These are phyloP conservation scores for Zele albiditarsus DNA, from an alignment of 2,888 invertebrate species.

Conservation along the genomic window DNA sequence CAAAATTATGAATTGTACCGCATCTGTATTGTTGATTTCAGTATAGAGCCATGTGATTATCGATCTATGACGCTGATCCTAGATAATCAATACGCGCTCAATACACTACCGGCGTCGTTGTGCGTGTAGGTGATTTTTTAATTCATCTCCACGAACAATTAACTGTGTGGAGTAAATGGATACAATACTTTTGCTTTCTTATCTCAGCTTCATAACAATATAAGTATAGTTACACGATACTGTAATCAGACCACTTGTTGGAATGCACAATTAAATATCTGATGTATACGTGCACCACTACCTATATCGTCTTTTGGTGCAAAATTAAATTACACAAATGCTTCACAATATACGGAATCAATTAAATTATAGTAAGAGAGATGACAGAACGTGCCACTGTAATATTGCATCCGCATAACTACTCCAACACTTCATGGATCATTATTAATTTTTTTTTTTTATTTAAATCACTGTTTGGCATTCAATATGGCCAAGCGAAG, in stretches of 20 bases:
- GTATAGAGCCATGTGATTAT: neutral
- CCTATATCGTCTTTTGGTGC: neutral
- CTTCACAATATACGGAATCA: neutral
- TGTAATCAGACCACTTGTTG: neutral
- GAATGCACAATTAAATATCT: neutral
- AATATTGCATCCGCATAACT: neutral
- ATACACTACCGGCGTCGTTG: too few species aligned
- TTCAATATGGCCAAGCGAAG: neutral
- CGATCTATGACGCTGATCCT: neutral
- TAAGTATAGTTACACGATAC: neutral
- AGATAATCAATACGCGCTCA: neutral
- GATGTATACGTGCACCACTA: neutral
- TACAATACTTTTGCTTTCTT: neutral
- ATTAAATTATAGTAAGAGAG: neutral
- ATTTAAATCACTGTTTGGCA: neutral
- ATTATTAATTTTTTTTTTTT: neutral
- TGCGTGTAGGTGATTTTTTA: too few species aligned
- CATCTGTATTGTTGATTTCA: too few species aligned
- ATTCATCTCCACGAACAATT: too few species aligned
- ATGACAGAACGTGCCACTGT: neutral
- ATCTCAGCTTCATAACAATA: neutral
- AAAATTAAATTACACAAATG: neutral
- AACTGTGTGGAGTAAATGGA: neutral
- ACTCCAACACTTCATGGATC: neutral
- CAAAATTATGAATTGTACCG: too few species aligned